Evolutionary conservation across 2,113 vertebrate species (phyloP), one percentile per base, ranked within the genome.

Genomic region (Pelobates fuscus): DNA sequence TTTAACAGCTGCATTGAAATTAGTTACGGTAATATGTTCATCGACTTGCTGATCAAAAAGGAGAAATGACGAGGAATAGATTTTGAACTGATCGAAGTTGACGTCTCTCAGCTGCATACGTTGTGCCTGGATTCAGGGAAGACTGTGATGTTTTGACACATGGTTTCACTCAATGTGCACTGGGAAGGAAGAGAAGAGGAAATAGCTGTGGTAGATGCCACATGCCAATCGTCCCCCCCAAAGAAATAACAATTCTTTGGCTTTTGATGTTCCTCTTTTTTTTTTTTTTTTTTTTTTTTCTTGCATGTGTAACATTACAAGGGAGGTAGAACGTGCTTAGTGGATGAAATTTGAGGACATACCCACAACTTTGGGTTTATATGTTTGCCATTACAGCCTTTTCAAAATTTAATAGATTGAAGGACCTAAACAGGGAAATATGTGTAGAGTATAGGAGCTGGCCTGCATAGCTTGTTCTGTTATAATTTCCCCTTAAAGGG

Each of bases 161-260:
- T 76, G 72, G 64, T 76, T 76, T 76, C 54, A 76, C 72, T 76
- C 64, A 60, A 55, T 27, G 12, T 67, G 46, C 20, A 23, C 14
- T 27, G 26, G 41, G 26, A 41, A 32, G 25, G 57, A 46, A 60
- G 32, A 44, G 24, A 32, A 61, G 27, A 67, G 72, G 72, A 76
- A 76, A 76, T 76, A 59, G 64, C 72, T 76, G 72, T 32, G 72
- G 72, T 67, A 67, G 71, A 75, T 75, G 43, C 12, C 32, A 24
- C 62, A 43, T 44, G 32, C 62, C 62, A 24, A 14, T 30, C n/a
- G n/a, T n/a, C 32, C 20, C 20, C 37, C 60, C 10, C n/a, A 21
- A 43, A 60, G 24, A 60, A 67, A 43, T 57, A 4, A n/a, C 46
- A 68, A 44, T 29, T 43, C 21, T 17, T 15, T 30, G 2, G 26